phyloP scores from a whole-genome alignment of 2,113 vertebrate species.

The Pitta sordida region DNA sequence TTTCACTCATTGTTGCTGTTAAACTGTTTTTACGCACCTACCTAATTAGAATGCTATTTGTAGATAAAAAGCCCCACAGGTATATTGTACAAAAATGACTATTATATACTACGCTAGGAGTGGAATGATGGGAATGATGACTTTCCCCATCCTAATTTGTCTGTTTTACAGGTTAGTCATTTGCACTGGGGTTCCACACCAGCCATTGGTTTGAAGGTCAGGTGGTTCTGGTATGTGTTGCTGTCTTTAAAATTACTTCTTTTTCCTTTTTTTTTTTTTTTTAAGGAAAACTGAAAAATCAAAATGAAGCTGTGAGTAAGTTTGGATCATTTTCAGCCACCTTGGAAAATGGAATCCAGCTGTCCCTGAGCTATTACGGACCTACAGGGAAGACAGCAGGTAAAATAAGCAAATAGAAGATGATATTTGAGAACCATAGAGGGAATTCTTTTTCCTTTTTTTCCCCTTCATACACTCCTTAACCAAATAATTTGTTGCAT shows the following conservation, averaged over 20 bases:
- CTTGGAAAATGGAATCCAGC: constrained; percentile 83
- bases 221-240: background rate
- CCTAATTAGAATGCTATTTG: background rate
- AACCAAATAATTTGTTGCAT: background rate
- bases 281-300: background rate
- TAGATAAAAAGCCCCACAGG: background rate
- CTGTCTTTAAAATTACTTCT: background rate
- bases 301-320: constrained; percentile 65
- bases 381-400: constrained; percentile 77
- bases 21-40: background rate
- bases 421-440: background rate
- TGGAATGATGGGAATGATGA: background rate
- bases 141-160: background rate
- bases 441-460: background rate
- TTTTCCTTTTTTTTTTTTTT: background rate
- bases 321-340: constrained; percentile 86
- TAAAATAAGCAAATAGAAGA: constrained; percentile 58
- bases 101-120: background rate
- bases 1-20: background rate
- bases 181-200: background rate
- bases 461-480: background rate
- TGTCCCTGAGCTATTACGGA: constrained; percentile 85
- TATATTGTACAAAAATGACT: background rate
- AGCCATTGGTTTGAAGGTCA: background rate
- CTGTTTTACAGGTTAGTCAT: background rate